Evolutionary conservation across 2,888 invertebrate genomes (phyloP), one percentile per base, ranked within the genome.

Genomic region (Drosophila siamana): DNA sequence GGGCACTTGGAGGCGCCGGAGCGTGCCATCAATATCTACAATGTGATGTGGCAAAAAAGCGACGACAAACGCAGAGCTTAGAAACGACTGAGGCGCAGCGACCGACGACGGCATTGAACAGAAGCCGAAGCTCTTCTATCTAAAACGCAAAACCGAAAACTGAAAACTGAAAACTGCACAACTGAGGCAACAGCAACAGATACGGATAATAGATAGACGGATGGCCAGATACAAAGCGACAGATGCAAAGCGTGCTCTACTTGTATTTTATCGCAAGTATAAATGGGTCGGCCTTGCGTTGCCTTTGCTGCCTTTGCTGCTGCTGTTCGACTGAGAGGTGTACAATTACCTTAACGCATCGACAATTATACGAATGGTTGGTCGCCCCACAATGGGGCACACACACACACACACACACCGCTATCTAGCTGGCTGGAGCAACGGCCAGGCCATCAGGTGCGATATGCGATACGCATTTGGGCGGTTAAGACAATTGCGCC

Each of bases 291-390:
- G 83, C 84, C 82, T 82, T 83, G 81, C 83, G 69, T 30, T 33
- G 59, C 62, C 26, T 26, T 11, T 57, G 46, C 60, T 47, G 74
- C 11, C 30, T 89, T n/a, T 19, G 19, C 19, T 3, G 19, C 19
- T 2, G 19, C 19, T 30, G 30, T n/a, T 33, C n/a, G 30, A 33
- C 11, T 33, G 30, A 11, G 11, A 33, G 30, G 91, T 91, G 89
- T 91, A 91, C 91, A 89, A 91, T 91, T 91, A 91, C 91, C 91
- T 91, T 91, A 91, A 91, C 91, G 91, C 91, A 91, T 91, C 91
- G 91, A 91, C 91, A 91, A 91, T 91, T 91, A 91, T 91, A 88
- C 91, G 91, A 91, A 91, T 91, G 91, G 91, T 86, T 91, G 91
- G 90, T 19, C 65, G 74, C 66, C 61, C 60, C 46, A 67, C 69